These are phyloP conservation scores for Pogonus chalceus DNA, from an alignment of 1,140 invertebrate species.

Conservation along the genomic window DNA sequence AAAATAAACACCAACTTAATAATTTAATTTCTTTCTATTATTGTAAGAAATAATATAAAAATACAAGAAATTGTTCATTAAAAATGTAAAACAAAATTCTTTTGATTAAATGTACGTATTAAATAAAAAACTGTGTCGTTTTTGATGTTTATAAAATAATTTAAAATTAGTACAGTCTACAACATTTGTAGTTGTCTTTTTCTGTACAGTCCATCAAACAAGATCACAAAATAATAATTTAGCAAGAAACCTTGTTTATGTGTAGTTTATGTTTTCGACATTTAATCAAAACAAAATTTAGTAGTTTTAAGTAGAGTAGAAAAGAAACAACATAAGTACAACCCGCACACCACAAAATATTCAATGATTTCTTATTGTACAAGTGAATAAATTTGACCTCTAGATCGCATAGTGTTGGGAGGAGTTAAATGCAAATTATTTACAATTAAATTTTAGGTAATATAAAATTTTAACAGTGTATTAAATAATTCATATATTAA, in stretches of 20 bases:
- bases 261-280: slow-evolving; percentile 1
- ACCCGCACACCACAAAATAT: background rate
- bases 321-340: background rate
- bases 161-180: background rate
- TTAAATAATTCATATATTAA: no score
- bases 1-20: no score
- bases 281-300: slow-evolving; percentile 1
- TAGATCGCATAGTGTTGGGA: background rate
- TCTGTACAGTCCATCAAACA: slow-evolving; percentile 4
- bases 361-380: background rate
- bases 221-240: background rate
- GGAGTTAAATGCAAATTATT: slow-evolving; percentile 1
- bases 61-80: no score
- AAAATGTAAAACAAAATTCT: no score
- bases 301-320: background rate
- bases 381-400: slow-evolving; percentile 6
- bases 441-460: slow-evolving; percentile 1
- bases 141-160: no score
- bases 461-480: no score
- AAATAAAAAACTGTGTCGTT: no score
- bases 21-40: no score
- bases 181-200: background rate
- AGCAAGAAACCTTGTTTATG: background rate
- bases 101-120: no score
- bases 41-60: no score